Base-by-base conservation (phyloP, 2,113 vertebrate species). In the Cynocephalus volans region DNA sequence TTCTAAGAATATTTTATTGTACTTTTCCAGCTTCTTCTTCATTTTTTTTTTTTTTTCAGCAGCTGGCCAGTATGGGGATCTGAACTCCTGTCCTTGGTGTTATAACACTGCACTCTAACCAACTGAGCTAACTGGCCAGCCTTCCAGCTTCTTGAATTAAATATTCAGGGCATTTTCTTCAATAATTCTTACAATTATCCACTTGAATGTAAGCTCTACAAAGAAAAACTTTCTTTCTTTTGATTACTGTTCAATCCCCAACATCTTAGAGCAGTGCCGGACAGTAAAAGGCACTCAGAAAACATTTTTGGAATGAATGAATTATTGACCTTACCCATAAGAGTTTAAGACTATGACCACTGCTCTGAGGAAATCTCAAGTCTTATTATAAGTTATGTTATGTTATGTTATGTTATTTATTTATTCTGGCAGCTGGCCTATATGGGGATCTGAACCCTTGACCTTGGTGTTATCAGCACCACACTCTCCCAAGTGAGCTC, bases 1-100 rank as follows among this genome's bases (percentile, higher is more conserved):
- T 85, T 41, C 58, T 90, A 15, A 73, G 73, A 41, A 6, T 26
- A 73, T 85, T 84, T 94, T 48, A 79, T 92, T 67, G 50, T 84
- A 18, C 26, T 41, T 84, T 60, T 69, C 24, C 4, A 77, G 45
- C 28, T 79, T 94, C 83, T 89, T 21, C 41, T 41, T 41, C 41
- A 3, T 41, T 41, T 41, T 41, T 41, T 41, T 41, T 41, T 41
- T 41, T 41, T 41, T 41, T 41, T 41, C 41, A 41, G 41, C 41
- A 41, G 3, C 41, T 41, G 41, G 41, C 41, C 41, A 41, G 41
- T 41, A 41, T 4, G 41, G 41, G 41, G 41, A 41, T 41, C 41
- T 4, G 4, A 41, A 41, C 41, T 41, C 41, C 41, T 41, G 41
- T 41, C 41, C 41, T 41, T 41, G 41, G 41, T 41, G 41, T 41